These are phyloP conservation scores for Hemiscyllium ocellatum DNA, from an alignment of 2,113 vertebrate genomes.

Conservation along the genomic window DNA sequence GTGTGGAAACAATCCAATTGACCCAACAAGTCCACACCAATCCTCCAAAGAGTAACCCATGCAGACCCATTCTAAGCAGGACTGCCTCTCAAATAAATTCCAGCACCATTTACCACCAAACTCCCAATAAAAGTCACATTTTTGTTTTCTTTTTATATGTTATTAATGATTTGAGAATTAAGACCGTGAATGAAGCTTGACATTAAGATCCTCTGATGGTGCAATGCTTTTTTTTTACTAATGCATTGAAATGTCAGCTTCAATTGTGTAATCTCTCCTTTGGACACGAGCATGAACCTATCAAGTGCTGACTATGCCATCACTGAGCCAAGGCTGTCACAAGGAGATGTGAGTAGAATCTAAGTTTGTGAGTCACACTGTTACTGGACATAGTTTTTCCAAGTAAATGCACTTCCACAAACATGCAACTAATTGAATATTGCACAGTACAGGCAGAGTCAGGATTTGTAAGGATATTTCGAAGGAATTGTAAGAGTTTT, in stretches of 20 bases:
- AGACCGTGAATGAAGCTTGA: not conserved
- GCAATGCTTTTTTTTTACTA: not conserved
- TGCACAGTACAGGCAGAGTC: not conserved
- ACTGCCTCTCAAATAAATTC: not conserved
- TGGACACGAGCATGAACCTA: not conserved
- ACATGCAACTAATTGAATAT: not conserved
- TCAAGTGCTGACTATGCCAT: not conserved
- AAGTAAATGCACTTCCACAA: not conserved
- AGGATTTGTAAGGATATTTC: not conserved
- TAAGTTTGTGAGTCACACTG: not conserved
- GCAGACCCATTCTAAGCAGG: not conserved
- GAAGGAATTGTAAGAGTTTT: not conserved
- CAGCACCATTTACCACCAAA: not conserved
- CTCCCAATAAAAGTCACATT: no score
- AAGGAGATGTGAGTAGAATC: not conserved
- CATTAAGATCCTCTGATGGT: not conserved
- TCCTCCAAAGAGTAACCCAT: no score
- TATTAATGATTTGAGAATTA: not conserved
- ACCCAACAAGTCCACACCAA: no score
- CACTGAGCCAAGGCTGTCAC: not conserved
- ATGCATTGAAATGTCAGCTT: not conserved
- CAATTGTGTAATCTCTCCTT: not conserved
- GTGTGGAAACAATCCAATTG: no score
- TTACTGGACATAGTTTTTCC: not conserved
- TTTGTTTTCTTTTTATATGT: not conserved